A percentile compares a stretch with the other conserved stretches of the same genome.
These are phyloP conservation scores for Poecilobothrus nobilitatus DNA, from an alignment of 2,888 invertebrate genomes.

Conservation along the genomic window DNA sequence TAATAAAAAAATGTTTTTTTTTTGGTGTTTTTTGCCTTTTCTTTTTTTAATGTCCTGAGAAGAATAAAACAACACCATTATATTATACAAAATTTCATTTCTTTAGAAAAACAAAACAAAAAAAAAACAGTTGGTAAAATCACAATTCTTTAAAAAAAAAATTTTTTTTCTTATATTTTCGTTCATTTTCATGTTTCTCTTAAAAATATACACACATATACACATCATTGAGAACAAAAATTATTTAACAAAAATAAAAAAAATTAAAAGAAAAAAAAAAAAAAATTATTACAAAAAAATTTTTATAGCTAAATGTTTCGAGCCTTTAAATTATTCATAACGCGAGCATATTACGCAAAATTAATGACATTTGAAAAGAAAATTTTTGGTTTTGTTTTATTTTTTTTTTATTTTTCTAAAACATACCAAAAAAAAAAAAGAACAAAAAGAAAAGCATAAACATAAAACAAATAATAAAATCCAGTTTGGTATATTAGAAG, in stretches of 20 bases:
- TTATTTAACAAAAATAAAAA: no score
- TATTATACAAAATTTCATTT: background rate
- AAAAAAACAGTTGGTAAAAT: background rate
- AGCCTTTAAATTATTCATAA: conserved; percentile 1
- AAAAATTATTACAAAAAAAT: background rate
- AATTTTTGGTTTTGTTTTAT: background rate
- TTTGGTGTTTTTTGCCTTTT: no score
- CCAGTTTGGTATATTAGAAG: background rate
- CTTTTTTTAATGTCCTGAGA: background rate
- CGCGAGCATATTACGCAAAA: background rate
- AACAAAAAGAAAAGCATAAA: background rate
- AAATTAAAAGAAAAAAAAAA: background rate
- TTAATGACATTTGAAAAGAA: background rate
- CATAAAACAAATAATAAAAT: background rate
- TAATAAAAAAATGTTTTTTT: no score
- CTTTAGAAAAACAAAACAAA: no score
- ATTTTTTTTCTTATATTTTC: no score
- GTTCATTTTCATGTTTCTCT: no score
- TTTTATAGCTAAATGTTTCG: background rate
- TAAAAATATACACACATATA: no score
- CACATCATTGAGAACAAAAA: no score
- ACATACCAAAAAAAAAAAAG: no score
- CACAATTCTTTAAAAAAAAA: background rate
- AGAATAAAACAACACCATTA: background rate
- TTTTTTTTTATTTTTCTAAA: no score